Base-by-base conservation (phyloP, 2,888 invertebrate species). In the Melolontha melolontha region DNA sequence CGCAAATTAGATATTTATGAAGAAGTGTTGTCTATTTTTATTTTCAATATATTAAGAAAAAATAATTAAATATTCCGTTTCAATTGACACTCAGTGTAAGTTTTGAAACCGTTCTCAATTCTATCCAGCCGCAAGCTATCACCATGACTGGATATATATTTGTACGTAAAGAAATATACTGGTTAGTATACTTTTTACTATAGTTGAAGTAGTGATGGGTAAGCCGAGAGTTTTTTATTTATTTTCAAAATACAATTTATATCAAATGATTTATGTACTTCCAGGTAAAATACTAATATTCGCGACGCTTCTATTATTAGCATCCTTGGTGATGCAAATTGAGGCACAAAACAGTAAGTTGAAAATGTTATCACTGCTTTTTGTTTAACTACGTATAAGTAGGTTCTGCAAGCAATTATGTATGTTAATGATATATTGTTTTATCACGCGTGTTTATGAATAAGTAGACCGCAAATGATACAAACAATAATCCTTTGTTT, bases 311-410 rank as follows among this genome's bases (percentile, higher is more conserved):
- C 41, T 41, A 27, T 57, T 57, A 14, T 12, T 57, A 42, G 57
- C 42, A 14, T 34, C 34, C 7, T 12, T 57, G 42, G 11, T 42
- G 5, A 27, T 57, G 27, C 27, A 44, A 57, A 44, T 14, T 8
- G 42, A 57, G 8, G 57, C 51, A 5, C 64, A 64, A 41, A 64
- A 16, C n/a, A 57, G 57, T 57, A 57, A 57, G 57, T 57, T 34
- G 8, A 34, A 8, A 34, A 34, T 34, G 6, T 5, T 8, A 6
- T 34, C 6, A 34, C 6, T 14, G 11, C 17, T 10, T 40, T 6
- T 67, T 6, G 11, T 62, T 29, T 41, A 62, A n/a, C 7, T 39
- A 16, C 12, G 51, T 67, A 27, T 17, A 27, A 29, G 22, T 22
- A 47, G 5, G 50, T 12, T 16, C 29, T 65, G 11, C 27, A 16